Evolutionary conservation across 2,113 vertebrate genomes (phyloP).

Genomic region (Lepus europaeus): DNA sequence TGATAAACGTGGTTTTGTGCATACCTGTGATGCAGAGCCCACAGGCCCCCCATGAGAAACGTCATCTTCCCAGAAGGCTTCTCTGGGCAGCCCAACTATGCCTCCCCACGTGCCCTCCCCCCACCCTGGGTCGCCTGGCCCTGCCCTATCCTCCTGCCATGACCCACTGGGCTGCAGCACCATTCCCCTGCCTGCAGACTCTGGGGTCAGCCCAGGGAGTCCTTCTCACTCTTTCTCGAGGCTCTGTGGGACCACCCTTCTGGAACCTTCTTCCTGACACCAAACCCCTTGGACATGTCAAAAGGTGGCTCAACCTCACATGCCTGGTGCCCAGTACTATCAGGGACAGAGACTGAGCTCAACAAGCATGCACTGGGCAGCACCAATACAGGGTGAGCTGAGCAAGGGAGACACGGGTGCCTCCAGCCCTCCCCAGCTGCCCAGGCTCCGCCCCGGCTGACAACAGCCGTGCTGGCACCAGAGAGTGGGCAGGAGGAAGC

Average conservation of each 20-base stretch:
- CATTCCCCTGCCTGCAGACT: background rate
- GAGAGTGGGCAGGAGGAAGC: background rate
- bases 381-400: too few species aligned
- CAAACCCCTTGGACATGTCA: background rate
- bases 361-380: background rate
- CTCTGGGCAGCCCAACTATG: background rate
- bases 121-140: too few species aligned
- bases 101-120: accelerated
- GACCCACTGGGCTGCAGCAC: background rate
- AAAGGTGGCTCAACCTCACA: background rate
- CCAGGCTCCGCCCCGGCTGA: background rate
- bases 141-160: too few species aligned
- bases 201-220: background rate
- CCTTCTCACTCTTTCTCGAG: background rate
- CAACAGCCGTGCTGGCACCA: background rate
- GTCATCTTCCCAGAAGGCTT: background rate
- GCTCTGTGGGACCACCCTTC: background rate
- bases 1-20: accelerated
- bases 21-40: background rate
- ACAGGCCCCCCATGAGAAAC: background rate
- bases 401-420: too few species aligned
- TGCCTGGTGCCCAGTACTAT: background rate
- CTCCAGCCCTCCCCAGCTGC: too few species aligned
- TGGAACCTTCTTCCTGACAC: background rate
- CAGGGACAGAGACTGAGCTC: background rate